Base-by-base conservation (phyloP, 2,797 vertebrate genomes). In the Malacoctenus gilli region DNA sequence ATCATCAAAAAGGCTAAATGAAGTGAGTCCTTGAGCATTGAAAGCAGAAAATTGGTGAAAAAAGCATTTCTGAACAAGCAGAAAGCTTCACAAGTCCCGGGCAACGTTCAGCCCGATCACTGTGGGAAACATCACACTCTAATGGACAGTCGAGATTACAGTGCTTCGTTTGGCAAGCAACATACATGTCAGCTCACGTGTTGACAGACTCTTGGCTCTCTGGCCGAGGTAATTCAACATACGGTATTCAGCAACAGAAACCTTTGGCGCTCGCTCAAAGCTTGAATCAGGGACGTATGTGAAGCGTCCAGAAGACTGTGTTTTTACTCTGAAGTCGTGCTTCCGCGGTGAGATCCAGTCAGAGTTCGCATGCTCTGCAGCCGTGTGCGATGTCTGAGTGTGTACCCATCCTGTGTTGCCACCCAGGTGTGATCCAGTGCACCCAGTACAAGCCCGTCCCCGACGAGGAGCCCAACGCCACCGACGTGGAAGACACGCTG, bases 391-490 rank as follows among this genome's bases (percentile, higher is more conserved):
- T 31, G 28, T 9, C 11, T 31, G 7, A 30, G 16, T n/a, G 34
- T 52, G 21, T n/a, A 4, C 8, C 46, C 2, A 36, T 5, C 23
- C n/a, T 49, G 18, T 74, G 21, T 46, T 67, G 23, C 38, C 7
- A 30, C 4, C 37, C 41, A 89, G 88, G 88, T 77, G 88, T 90
- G 69, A 90, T 90, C 85, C 97, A 98, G 83, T 95, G 95, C 50
- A 93, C 96, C n/a, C 93, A 96, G 57, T 98, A 98, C 68, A 98
- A 98, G 80, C 93, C 94, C 13, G 94, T 99, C 66, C 96, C 96
- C 0, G 97, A 99, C 23, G 97, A 99, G 79, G 89, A 94, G 68
- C 97, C 97, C 2, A 99, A 99, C 71, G 89, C 95, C 30, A 99
- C 97, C 0, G 91, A 99, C 0, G 91, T 99, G 48, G 96, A 98